Conservation (phyloP, 1,140 invertebrate genomes). For the Rhopalosiphum padi region DNA sequence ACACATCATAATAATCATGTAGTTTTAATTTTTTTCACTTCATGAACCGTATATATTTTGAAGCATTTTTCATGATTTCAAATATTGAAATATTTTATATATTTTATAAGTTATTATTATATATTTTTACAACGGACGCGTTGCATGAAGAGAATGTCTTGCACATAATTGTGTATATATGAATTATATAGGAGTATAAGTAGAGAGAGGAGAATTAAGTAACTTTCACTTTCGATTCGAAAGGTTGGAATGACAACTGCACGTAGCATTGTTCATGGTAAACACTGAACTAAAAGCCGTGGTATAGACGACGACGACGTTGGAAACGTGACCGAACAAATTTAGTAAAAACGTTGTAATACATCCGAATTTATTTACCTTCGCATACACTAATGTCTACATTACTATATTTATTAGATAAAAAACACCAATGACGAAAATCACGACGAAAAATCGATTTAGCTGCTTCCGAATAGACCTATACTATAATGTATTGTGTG, state of each 20-base stretch:
- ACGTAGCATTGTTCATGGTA: not conserved
- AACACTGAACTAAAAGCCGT: not conserved
- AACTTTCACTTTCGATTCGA: constrained; percentile 31
- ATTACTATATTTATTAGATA: not conserved
- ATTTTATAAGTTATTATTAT: not conserved
- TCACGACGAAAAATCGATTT: not conserved
- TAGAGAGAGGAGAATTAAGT: not conserved
- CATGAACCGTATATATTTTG: not conserved
- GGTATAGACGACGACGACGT: not conserved
- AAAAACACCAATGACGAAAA: not conserved
- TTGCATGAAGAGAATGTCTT: not conserved
- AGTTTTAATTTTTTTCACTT: not conserved
- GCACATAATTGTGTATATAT: not conserved
- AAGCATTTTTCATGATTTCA: not conserved
- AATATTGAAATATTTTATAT: not conserved
- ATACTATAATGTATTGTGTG: not conserved
- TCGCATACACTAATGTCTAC: not conserved
- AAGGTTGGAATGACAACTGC: not conserved
- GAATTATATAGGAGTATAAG: not conserved
- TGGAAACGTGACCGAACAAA: not conserved
- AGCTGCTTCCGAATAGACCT: not conserved
- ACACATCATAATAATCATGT: not conserved
- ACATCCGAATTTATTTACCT: not conserved
- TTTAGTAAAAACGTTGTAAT: not conserved
- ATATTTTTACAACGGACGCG: not conserved